phyloP scores from a whole-genome alignment of 2,797 vertebrate genomes.

The Lithobates sylvaticus region DNA sequence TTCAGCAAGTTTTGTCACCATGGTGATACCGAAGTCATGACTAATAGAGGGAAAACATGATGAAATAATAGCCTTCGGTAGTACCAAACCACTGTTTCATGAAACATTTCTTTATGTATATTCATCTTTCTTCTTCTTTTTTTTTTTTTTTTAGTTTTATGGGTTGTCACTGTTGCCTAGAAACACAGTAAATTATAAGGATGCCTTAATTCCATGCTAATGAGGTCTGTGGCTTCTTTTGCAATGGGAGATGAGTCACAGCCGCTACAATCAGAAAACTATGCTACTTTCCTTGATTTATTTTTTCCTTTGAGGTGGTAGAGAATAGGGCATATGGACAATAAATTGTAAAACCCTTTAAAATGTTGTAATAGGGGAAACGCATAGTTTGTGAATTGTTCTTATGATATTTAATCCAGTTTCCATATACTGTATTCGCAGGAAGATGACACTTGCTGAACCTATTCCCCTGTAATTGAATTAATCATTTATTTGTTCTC shows the following conservation, averaged over 20 bases:
- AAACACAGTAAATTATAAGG: background rate
- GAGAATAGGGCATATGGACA: background rate
- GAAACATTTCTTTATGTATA: background rate
- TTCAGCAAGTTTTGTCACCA: too few relatives aligned
- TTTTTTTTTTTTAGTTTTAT: background rate
- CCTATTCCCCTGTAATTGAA: conserved; percentile 34
- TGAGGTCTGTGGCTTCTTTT: conserved; percentile 1
- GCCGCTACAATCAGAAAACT: background rate
- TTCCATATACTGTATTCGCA: conserved; percentile 21
- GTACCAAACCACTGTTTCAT: too few relatives aligned
- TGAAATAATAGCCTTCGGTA: background rate
- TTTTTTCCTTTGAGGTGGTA: background rate
- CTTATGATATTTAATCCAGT: background rate
- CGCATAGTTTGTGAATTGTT: background rate
- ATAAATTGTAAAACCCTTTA: background rate
- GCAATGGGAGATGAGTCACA: conserved; percentile 20
- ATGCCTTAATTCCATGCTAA: background rate
- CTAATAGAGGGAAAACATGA: background rate
- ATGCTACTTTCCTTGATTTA: background rate
- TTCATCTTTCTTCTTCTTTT: background rate
- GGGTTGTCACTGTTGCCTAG: conserved; percentile 19
- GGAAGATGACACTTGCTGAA: conserved; percentile 38
- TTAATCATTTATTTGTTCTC: conserved; percentile 53
- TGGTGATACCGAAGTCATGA: background rate
- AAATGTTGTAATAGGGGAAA: background rate